phyloP scores from a whole-genome alignment of 2,113 vertebrate genomes.

The Ascaphus truei region DNA sequence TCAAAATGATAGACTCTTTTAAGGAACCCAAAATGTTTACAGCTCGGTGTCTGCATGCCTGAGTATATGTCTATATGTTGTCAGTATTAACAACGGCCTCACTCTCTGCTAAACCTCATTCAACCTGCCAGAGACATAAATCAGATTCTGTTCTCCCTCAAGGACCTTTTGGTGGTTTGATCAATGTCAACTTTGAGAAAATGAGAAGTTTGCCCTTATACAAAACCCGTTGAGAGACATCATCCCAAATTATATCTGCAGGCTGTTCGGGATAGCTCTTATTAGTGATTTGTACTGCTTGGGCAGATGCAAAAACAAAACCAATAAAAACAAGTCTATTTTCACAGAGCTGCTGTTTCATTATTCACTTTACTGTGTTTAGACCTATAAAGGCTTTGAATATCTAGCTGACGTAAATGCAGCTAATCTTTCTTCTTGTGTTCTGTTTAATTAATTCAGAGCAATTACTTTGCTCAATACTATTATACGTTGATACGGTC shows the following conservation, averaged over 20 bases:
- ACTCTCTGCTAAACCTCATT: constrained; percentile 22
- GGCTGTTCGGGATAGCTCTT: constrained; percentile 3
- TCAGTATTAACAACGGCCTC: not conserved
- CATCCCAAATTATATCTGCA: constrained; percentile 41
- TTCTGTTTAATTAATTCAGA: no score
- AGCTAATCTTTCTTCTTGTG: no score
- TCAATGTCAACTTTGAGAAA: constrained; percentile 47
- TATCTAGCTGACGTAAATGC: no score
- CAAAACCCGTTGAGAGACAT: constrained; percentile 49
- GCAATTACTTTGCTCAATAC: no score
- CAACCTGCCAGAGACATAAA: constrained; percentile 42
- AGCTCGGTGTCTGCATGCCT: not conserved
- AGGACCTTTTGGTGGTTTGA: constrained; percentile 44
- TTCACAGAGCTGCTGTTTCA: constrained; percentile 21
- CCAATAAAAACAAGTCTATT: constrained; percentile 25
- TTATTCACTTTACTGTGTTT: no score
- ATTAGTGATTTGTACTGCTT: constrained; percentile 39
- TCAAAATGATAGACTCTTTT: no score
- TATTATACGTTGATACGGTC: no score
- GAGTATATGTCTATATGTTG: not conserved
- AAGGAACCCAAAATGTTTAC: no score
- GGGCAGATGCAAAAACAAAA: constrained; percentile 42
- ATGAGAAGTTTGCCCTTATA: constrained; percentile 53
- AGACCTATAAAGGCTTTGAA: no score
- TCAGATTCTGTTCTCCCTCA: constrained; percentile 42